A percentile compares a stretch with the other conserved stretches of the same genome.
These are phyloP conservation scores for Sepiola atlantica DNA, from an alignment of 2,888 invertebrate species.

Conservation along the genomic window DNA sequence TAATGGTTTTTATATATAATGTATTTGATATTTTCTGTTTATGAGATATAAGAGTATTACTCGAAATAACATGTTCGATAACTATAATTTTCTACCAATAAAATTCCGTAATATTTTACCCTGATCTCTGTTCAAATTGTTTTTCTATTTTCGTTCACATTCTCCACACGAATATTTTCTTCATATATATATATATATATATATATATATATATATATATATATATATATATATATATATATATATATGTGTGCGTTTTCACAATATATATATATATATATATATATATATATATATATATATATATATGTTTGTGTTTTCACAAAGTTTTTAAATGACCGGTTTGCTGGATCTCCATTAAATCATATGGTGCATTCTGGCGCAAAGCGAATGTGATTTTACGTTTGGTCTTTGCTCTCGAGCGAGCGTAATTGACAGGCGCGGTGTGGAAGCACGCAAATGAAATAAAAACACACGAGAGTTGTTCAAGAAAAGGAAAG, in stretches of 20 bases:
- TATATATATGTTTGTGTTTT: background rate
- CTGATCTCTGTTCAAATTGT: background rate
- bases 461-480: background rate
- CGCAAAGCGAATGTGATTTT: constrained; percentile 2
- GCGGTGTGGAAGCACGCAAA: background rate
- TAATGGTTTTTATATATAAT: too few species aligned
- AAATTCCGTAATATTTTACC: background rate
- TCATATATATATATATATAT: background rate
- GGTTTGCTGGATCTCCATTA: background rate
- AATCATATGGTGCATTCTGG: background rate
- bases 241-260: background rate
- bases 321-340: background rate
- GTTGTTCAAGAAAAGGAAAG: background rate
- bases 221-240: background rate
- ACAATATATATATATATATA: background rate
- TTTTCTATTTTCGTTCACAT: background rate
- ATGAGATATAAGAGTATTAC: background rate
- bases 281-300: background rate
- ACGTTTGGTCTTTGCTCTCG: background rate
- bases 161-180: background rate
- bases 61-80: background rate
- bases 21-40: too few species aligned
- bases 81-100: background rate
- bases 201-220: background rate
- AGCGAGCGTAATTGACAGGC: background rate